Percentiles rank a stretch among this genome's conserved stretches.
Conservation (phyloP, 2,797 vertebrate genomes). For the Phataginus tetradactyla region DNA sequence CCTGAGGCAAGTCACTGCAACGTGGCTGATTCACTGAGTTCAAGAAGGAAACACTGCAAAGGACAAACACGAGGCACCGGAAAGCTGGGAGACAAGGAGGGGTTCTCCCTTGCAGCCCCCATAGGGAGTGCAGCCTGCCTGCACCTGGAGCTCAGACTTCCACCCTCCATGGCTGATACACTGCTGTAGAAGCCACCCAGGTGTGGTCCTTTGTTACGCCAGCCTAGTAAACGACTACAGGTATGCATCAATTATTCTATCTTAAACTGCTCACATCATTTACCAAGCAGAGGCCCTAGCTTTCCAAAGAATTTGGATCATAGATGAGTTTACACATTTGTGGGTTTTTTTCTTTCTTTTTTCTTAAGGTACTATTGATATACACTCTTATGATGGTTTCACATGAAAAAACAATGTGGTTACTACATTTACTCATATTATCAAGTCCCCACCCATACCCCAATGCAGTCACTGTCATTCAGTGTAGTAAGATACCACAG, state of each 20-base stretch:
- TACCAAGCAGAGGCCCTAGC: background rate
- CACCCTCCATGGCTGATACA: background rate
- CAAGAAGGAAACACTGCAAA: background rate
- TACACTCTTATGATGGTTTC: too few species aligned
- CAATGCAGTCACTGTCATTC: too few species aligned
- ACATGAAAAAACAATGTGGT: too few species aligned
- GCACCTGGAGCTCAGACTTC: background rate
- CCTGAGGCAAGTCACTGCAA: background rate
- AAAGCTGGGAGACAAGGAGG: background rate
- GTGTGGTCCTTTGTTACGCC: background rate
- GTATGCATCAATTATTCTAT: background rate
- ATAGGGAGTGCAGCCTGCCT: fast-evolving
- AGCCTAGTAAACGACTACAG: background rate
- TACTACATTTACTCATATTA: too few species aligned
- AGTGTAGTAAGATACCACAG: too few species aligned
- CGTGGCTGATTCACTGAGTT: background rate
- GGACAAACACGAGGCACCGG: background rate
- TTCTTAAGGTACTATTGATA: too few species aligned
- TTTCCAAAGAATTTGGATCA: background rate
- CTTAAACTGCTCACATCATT: background rate
- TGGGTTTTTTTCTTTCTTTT: too few species aligned
- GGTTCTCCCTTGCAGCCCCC: too few species aligned
- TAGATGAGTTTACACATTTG: background rate
- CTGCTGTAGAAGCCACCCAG: background rate
- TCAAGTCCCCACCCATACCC: too few species aligned